phyloP scores from a whole-genome alignment of 2,888 invertebrate genomes.

The Rotaria sp. region DNA sequence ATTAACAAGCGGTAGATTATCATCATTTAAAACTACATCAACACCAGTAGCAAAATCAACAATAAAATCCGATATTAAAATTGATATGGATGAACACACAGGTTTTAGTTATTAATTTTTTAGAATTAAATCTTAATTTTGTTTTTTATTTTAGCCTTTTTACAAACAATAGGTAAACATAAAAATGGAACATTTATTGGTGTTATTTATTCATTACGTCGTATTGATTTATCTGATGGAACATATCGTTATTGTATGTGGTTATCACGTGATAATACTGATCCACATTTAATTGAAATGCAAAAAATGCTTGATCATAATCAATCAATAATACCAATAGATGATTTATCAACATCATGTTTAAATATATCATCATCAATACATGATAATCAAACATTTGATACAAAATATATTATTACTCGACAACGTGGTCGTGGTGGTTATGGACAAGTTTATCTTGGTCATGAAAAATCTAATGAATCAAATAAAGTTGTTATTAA shows the following conservation, averaged over 20 bases:
- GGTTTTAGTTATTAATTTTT: not conserved
- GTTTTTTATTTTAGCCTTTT: not conserved
- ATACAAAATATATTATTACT: not conserved
- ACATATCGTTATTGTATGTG: constrained; percentile 19
- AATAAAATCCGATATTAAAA: not conserved
- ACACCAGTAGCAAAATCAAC: not conserved
- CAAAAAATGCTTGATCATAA: constrained; percentile 10
- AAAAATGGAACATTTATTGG: constrained; percentile 17
- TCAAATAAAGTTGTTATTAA: constrained; percentile 20
- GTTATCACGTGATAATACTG: constrained; percentile 25
- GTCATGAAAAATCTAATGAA: not conserved
- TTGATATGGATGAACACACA: not conserved
- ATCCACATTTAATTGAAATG: constrained; percentile 19
- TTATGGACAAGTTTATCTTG: constrained; percentile 24
- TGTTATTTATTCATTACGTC: not conserved
- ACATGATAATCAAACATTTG: not conserved
- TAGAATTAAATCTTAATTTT: not conserved
- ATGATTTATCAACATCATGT: not conserved
- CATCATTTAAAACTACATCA: not conserved
- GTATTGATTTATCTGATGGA: not conserved
- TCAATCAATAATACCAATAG: not conserved
- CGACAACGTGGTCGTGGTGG: constrained; percentile 22
- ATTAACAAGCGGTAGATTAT: not conserved
- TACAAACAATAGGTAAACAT: constrained; percentile 5
- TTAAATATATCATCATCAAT: not conserved